A percentile compares a stretch with the other conserved stretches of the same genome.
phyloP scores from a whole-genome alignment of 1,140 invertebrate genomes.

The Brachionus sp. region DNA sequence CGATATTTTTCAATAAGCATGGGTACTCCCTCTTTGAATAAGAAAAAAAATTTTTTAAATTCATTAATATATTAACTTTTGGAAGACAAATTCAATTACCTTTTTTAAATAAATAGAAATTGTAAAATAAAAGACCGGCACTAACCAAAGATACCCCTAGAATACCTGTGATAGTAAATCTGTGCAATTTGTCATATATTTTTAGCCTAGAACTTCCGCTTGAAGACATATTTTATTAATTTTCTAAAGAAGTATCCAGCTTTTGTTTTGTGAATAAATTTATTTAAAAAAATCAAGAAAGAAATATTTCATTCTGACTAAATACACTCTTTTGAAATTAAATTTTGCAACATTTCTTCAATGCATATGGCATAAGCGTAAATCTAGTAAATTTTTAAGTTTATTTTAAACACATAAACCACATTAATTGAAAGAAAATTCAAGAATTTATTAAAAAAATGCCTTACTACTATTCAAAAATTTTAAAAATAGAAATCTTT shows the following conservation, averaged over 20 bases:
- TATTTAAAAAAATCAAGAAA: not conserved
- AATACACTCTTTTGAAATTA: not conserved
- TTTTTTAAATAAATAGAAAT: constrained; percentile 45
- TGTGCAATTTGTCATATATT: constrained; percentile 37
- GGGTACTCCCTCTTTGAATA: constrained; percentile 36
- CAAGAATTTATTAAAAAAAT: not conserved
- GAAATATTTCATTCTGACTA: not conserved
- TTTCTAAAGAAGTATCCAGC: not conserved
- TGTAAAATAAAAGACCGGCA: constrained; percentile 27
- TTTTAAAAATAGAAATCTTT: not conserved
- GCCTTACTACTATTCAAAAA: not conserved
- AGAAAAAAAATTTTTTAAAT: not conserved
- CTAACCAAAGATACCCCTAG: not conserved
- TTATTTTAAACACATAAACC: not conserved
- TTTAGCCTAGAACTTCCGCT: not conserved
- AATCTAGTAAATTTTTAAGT: not conserved
- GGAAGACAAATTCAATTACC: constrained; percentile 31
- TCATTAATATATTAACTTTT: not conserved
- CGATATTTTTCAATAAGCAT: constrained; percentile 46
- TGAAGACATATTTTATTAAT: not conserved
- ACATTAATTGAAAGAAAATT: not conserved
- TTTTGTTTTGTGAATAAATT: not conserved
- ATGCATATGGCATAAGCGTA: not conserved
- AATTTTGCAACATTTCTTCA: not conserved
- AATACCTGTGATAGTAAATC: not conserved